Percentiles rank a stretch among this genome's conserved stretches.
These are phyloP conservation scores for Patiria miniata DNA, from an alignment of 35 echinoderm and acorn worm genomes.

Conservation along the genomic window DNA sequence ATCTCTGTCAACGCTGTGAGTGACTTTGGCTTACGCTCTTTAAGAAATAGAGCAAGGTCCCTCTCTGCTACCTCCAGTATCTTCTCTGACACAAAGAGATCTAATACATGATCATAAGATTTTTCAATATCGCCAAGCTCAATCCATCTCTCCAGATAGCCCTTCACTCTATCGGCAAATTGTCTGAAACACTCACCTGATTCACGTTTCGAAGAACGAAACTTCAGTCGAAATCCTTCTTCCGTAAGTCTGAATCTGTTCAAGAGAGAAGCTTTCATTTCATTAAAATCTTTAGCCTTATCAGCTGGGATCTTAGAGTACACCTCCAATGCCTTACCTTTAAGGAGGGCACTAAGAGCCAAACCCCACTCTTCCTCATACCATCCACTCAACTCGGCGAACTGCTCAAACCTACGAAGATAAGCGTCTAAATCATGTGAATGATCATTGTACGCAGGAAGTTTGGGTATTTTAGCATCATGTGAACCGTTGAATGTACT, in stretches of 20 bases:
- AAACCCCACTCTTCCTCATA: slow-evolving; percentile 42
- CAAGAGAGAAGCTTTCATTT: slow-evolving; percentile 54
- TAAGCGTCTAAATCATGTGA: slow-evolving; percentile 46
- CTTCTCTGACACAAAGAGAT: slow-evolving; percentile 62
- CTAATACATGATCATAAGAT: slow-evolving; percentile 33
- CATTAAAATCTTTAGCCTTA: slow-evolving; percentile 53
- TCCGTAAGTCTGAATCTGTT: slow-evolving; percentile 58
- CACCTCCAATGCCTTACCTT: slow-evolving; percentile 65
- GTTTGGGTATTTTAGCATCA: slow-evolving; percentile 30
- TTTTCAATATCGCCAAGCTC: slow-evolving; percentile 14
- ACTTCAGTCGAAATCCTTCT: slow-evolving; percentile 70
- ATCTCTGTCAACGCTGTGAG: slow-evolving; percentile 31
- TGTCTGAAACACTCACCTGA: slow-evolving; percentile 49
- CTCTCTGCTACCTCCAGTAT: slow-evolving; percentile 25
- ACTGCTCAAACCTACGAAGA: slow-evolving; percentile 37
- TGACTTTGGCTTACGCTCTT: slow-evolving; percentile 50
- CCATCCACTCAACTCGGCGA: slow-evolving; percentile 42
- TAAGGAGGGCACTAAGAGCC: slow-evolving; percentile 44
- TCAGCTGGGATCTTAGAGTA: slow-evolving; percentile 51
- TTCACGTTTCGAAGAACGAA: slow-evolving; percentile 36
- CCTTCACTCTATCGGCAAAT: slow-evolving; percentile 41
- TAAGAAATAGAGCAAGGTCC: slow-evolving; percentile 68
- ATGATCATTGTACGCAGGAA: slow-evolving; percentile 43
- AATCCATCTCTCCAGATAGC: slow-evolving; percentile 71
- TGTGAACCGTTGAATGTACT: neutral